Base-by-base conservation (phyloP, 2,797 vertebrate species). In the Discoglossus pictus region DNA sequence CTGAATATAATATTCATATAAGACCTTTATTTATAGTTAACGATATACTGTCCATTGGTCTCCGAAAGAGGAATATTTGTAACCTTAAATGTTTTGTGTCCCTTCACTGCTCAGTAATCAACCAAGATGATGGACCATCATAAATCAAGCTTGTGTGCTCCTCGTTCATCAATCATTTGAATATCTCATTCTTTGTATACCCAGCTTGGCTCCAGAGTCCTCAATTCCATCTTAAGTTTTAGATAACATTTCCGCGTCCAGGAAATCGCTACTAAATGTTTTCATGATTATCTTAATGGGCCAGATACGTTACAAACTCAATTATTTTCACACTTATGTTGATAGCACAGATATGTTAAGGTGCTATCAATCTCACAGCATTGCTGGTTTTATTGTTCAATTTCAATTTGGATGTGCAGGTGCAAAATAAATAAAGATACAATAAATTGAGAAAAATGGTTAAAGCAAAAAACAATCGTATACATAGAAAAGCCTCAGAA, bases 141-240 rank as follows among this genome's bases (percentile, higher is more conserved):
- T 50, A 72, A 72, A 67, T 61, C 64, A 60, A 23, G 61, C 61
- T 38, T 7, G 6, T 27, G n/a, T n/a, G n/a, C n/a, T n/a, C n/a
- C 38, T 58, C 58, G 63, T 36, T 38, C 71, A 74, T 65, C 20
- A 78, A 53, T 7, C 5, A 11, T 5, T 0, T 21, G 39, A 12
- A n/a, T 25, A 51, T 36, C 43, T 51, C 13, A 40, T 73, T 35
- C 43, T 55, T 20, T 0, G 2, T 25, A 15, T 35, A 23, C 39
- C 8, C 65, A 65, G 61, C 27, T 53, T 5, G 23, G 64, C 24
- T 16, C 50, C 4, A 13, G 54, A 48, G 31, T 59, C 39, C 50
- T 13, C 18, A 31, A 10, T 6, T 62, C 1, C 18, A n/a, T 9
- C 27, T 59, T 1, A 34, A 23, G 7, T 65, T 17, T 43, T 65